Evolutionary conservation across 2,113 vertebrate genomes (phyloP).

Genomic region (Hylia prasina): DNA sequence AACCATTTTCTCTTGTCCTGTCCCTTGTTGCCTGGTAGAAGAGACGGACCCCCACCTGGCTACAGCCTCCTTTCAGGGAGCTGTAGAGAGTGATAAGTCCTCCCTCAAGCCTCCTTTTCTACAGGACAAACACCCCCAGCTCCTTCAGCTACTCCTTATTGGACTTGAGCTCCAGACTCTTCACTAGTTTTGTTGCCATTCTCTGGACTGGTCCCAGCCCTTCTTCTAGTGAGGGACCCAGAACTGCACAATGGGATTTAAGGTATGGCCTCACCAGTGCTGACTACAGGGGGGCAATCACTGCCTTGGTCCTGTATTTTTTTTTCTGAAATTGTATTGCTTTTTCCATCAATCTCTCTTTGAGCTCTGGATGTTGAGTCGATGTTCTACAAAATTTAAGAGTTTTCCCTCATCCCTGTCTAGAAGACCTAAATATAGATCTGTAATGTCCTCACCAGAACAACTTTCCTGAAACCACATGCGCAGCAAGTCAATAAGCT

Average conservation of each 20-base stretch:
- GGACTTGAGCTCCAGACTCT: not conserved
- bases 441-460: not conserved
- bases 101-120: not conserved
- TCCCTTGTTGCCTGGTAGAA: not conserved
- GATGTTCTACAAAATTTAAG: not conserved
- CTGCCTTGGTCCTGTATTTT: not conserved
- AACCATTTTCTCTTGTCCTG: not conserved
- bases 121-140: not conserved
- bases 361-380: not conserved
- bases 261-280: not conserved
- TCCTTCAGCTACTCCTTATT: not conserved
- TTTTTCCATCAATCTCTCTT: not conserved
- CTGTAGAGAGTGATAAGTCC: accelerated
- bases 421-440: not conserved
- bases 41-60: accelerated
- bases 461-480: not conserved
- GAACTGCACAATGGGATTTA: not conserved
- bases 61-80: not conserved
- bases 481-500: not conserved
- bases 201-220: not conserved
- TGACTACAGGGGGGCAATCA: accelerated
- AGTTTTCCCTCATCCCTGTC: not conserved
- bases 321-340: not conserved
- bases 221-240: not conserved
- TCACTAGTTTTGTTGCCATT: not conserved